A percentile compares a stretch with the other conserved stretches of the same genome.
phyloP scores from a whole-genome alignment of 1,140 invertebrate genomes.

The Ceratina japonica region DNA sequence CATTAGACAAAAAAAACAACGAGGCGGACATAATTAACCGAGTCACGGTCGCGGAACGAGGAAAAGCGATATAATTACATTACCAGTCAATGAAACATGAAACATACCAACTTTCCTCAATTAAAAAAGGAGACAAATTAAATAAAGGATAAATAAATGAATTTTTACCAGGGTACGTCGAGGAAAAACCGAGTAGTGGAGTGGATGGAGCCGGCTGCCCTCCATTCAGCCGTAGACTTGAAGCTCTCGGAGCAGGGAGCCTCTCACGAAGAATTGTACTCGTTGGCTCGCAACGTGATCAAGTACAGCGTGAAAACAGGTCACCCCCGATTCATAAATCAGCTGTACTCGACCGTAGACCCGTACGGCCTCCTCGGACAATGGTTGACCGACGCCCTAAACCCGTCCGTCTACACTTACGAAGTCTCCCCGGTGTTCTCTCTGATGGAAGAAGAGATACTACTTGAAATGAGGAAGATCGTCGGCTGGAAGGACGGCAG shows the following conservation, averaged over 20 bases:
- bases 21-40: too few relatives aligned
- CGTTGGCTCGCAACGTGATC: conserved; percentile 84
- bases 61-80: too few relatives aligned
- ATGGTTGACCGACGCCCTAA: conserved; percentile 91
- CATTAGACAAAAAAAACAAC: too few relatives aligned
- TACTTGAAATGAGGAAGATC: conserved; percentile 90
- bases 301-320: conserved; percentile 92
- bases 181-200: conserved; percentile 86
- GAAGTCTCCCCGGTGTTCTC: conserved; percentile 95
- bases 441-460: conserved; percentile 90
- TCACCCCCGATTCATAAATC: conserved; percentile 93
- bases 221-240: conserved; percentile 85
- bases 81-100: too few relatives aligned
- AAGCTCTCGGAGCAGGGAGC: conserved; percentile 81
- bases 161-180: conserved; percentile 77
- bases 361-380: conserved; percentile 91
- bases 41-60: too few relatives aligned
- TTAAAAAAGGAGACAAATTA: too few relatives aligned
- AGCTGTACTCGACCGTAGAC: conserved; percentile 91
- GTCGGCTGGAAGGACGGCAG: conserved; percentile 90
- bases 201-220: conserved; percentile 85
- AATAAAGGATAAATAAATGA: conserved; percentile 1
- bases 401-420: conserved; percentile 93
- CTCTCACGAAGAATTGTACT: conserved; percentile 84
- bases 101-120: too few relatives aligned